phyloP scores from a whole-genome alignment of 2,888 invertebrate species.

The Geophilus truncorum region DNA sequence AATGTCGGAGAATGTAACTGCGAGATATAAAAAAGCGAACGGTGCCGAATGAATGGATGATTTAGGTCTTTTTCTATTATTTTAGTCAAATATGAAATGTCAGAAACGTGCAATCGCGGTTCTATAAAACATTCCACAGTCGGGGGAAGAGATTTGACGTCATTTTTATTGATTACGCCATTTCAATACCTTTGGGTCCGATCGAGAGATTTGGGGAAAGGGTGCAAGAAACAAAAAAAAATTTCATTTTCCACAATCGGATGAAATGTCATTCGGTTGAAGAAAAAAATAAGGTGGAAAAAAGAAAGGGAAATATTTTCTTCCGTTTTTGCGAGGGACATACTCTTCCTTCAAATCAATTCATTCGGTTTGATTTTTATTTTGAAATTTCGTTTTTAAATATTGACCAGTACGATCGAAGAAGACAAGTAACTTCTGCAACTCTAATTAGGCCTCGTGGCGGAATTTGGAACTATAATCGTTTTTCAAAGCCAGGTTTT shows the following conservation, averaged over 20 bases:
- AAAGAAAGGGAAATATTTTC: background rate
- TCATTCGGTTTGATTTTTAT: background rate
- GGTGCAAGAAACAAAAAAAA: background rate
- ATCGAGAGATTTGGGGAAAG: background rate
- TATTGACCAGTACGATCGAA: too few relatives aligned
- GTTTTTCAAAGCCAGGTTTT: background rate
- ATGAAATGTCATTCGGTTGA: background rate
- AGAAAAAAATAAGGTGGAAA: background rate
- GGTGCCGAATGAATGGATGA: too few relatives aligned
- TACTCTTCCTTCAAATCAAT: background rate
- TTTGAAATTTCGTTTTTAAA: too few relatives aligned
- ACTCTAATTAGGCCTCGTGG: too few relatives aligned
- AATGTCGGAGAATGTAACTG: background rate
- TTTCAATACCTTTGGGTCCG: conserved; percentile 3
- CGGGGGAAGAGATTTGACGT: background rate
- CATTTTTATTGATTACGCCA: conserved; percentile 6
- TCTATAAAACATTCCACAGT: background rate
- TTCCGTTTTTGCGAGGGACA: background rate
- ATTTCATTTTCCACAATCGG: conserved; percentile 5
- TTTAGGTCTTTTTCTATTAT: background rate
- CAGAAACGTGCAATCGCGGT: background rate
- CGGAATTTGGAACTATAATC: too few relatives aligned
- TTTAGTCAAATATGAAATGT: background rate
- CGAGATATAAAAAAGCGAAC: background rate
- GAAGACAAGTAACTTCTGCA: too few relatives aligned